These are phyloP conservation scores for Anolis sagrei DNA, from an alignment of 2,113 vertebrate species.

Conservation along the genomic window DNA sequence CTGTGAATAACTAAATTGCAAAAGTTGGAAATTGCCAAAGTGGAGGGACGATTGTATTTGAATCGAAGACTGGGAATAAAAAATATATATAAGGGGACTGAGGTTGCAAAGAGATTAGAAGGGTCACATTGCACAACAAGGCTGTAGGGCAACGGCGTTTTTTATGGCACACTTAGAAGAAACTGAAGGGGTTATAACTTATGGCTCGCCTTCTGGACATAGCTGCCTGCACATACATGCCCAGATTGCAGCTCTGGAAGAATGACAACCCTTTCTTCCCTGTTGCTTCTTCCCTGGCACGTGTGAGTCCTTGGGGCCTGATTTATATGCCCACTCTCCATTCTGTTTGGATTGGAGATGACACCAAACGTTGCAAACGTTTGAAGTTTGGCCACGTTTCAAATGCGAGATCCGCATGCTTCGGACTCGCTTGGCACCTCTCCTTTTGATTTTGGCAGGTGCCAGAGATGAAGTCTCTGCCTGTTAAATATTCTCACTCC, in stretches of 20 bases:
- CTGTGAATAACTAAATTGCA: too few species aligned
- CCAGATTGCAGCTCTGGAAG: background rate
- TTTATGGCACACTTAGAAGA: too few species aligned
- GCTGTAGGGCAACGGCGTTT: too few species aligned
- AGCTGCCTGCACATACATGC: background rate
- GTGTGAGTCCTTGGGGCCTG: background rate
- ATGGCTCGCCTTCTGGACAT: background rate
- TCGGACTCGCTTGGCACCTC: background rate
- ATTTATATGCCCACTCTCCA: background rate
- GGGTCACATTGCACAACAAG: too few species aligned
- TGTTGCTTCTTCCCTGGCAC: background rate
- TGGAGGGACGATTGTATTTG: too few species aligned
- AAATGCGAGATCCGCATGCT: background rate
- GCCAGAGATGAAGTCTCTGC: background rate
- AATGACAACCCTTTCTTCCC: background rate
- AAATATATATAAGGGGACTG: too few species aligned
- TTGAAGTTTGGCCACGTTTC: background rate
- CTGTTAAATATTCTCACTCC: background rate
- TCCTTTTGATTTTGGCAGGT: background rate
- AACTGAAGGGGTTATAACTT: too few species aligned
- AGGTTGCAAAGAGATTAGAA: too few species aligned
- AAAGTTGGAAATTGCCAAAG: too few species aligned
- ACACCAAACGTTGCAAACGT: background rate
- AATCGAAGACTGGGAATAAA: too few species aligned
- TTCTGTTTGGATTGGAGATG: background rate